Evolutionary conservation across 2,797 vertebrate species (phyloP).

Genomic region (Synaphobranchus kaupii): DNA sequence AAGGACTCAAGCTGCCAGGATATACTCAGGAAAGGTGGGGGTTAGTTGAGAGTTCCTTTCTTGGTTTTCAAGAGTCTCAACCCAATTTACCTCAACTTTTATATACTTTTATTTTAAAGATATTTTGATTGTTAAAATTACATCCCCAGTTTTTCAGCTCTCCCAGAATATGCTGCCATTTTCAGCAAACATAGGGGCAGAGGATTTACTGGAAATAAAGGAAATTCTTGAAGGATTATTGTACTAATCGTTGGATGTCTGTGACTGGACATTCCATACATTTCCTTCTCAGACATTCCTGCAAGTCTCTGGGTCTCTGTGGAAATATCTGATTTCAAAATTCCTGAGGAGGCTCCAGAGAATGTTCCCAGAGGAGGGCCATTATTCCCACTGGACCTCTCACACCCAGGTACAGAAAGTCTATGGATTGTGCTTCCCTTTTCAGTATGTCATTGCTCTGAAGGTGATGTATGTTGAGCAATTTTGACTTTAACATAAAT

Average conservation of each 20-base stretch:
- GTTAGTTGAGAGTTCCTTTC: neutral
- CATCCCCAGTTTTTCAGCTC: neutral
- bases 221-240: neutral
- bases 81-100: too few species aligned
- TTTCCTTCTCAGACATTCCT: conserved; percentile 35
- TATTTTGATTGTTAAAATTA: neutral
- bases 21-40: conserved; percentile 68
- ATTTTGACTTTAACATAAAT: too few species aligned
- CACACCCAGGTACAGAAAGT: conserved; percentile 51
- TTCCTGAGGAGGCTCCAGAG: conserved; percentile 21
- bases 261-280: neutral
- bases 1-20: conserved; percentile 58
- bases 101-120: neutral
- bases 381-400: conserved; percentile 31
- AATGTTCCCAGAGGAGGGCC: conserved; percentile 1
- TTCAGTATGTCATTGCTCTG: too few species aligned
- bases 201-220: neutral
- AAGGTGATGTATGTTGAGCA: too few species aligned
- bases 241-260: neutral
- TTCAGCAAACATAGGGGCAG: neutral
- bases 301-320: conserved; percentile 31
- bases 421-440: neutral
- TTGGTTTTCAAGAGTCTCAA: too few species aligned
- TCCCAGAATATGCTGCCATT: neutral
- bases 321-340: conserved; percentile 55